Percentiles rank a stretch among this genome's conserved stretches.
Evolutionary conservation across 2,888 invertebrate species (phyloP).

Genomic region (Lasioglossum leucozonium): DNA sequence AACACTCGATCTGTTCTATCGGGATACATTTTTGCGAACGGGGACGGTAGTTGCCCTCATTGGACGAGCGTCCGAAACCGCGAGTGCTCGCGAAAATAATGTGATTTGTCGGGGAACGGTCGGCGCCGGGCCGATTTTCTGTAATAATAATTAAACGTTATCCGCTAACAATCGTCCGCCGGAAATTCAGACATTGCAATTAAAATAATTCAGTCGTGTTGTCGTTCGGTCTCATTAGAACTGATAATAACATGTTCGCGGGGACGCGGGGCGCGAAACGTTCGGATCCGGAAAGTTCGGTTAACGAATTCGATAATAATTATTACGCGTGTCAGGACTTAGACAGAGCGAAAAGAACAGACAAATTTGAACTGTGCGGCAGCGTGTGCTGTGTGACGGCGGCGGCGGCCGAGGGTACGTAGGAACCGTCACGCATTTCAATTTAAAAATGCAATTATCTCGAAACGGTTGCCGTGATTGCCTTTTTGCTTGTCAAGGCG

Average conservation of each 20-base stretch:
- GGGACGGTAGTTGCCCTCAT: background rate
- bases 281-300: constrained; percentile 25
- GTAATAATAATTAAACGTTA: constrained; percentile 5
- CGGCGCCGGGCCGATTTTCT: background rate
- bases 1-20: background rate
- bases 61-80: background rate
- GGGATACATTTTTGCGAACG: background rate
- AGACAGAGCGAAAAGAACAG: constrained; percentile 1
- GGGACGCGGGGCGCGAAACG: background rate
- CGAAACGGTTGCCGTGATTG: constrained; percentile 45
- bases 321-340: constrained; percentile 24
- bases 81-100: constrained; percentile 6
- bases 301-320: constrained; percentile 48
- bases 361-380: constrained; percentile 7
- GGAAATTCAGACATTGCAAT: constrained; percentile 23
- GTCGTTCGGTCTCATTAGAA: background rate
- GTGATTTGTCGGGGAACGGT: background rate
- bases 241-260: constrained; percentile 4
- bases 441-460: constrained; percentile 59
- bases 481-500: constrained; percentile 51
- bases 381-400: background rate
- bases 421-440: constrained; percentile 46
- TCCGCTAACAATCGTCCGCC: constrained; percentile 18
- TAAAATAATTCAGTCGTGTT: constrained; percentile 16
- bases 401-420: background rate